Evolutionary conservation across 2,888 invertebrate genomes (phyloP), one percentile per base, ranked within the genome.

Genomic region (Sinelater perroti): DNA sequence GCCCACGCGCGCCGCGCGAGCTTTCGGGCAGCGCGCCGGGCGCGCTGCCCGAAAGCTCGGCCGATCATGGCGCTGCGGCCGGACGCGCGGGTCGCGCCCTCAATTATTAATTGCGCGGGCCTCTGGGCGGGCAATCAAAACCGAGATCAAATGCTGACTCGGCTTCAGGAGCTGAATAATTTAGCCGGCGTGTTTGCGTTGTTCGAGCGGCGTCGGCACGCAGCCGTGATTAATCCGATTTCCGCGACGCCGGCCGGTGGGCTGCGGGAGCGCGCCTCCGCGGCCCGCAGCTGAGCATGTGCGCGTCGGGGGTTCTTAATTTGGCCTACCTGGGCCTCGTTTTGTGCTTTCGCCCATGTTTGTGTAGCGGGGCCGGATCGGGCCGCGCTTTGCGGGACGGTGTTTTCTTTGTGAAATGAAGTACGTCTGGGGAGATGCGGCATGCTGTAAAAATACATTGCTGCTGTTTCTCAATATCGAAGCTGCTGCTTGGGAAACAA

Each of bases 281-380:
- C n/a, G 8, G 17, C 8, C 16, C 13, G 13, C 16, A 11, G 11
- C 2, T 14, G 33, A 11, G 8, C 13, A 14, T 30, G 11, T n/a
- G n/a, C n/a, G n/a, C n/a, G n/a, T n/a, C n/a, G 45, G 38, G 47
- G 47, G 47, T 52, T 53, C 46, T 52, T 57, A 46, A 57, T 57
- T 57, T 52, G 52, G 33, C 42, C 52, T 57, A 57, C 57, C 57
- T 57, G 57, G 30, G 26, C 47, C 47, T 57, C 28, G 17, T 57
- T 52, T 57, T 57, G 40, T 47, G 38, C 52, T 33, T 50, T 30
- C 26, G 24, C 38, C 16, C 36, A 53, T 57, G 47, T 53, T 57
- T 52, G 50, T 56, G 17, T 38, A 50, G 30, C 55, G 44, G 35
- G 38, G 28, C 30, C 28, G 44, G 21, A 21, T 20, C 28, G 13